phyloP scores from a whole-genome alignment of 2,113 vertebrate genomes.

The Lophius piscatorius region DNA sequence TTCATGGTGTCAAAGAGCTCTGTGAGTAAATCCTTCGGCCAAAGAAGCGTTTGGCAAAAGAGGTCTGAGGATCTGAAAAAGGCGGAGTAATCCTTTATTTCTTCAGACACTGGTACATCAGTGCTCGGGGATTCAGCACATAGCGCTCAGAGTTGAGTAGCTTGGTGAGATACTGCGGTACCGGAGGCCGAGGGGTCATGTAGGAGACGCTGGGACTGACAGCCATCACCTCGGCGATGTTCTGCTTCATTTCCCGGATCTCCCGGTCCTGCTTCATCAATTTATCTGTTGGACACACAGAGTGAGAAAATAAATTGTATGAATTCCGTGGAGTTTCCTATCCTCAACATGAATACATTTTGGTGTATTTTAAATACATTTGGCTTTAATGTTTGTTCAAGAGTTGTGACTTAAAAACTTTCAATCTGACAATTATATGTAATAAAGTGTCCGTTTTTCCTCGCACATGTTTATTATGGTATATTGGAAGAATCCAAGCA shows the following conservation, averaged over 20 bases:
- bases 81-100: conserved; percentile 59
- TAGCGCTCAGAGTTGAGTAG: conserved; percentile 82
- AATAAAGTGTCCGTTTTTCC: too few relatives aligned
- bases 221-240: conserved; percentile 85
- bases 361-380: too few relatives aligned
- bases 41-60: conserved; percentile 4
- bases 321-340: too few relatives aligned
- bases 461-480: too few relatives aligned
- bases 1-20: conserved; percentile 37
- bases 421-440: too few relatives aligned
- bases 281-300: conserved; percentile 70
- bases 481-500: too few relatives aligned
- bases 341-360: too few relatives aligned
- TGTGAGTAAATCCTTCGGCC: conserved; percentile 10
- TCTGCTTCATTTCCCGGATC: conserved; percentile 83
- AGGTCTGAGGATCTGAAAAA: conserved; percentile 17
- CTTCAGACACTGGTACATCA: conserved; percentile 87
- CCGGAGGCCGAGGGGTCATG: conserved; percentile 70
- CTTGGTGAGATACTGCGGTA: conserved; percentile 84
- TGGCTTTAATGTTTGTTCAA: too few relatives aligned
- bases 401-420: too few relatives aligned
- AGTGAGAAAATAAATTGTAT: not conserved
- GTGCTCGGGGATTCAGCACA: conserved; percentile 79
- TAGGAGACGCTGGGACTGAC: conserved; percentile 82
- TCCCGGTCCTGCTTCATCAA: conserved; percentile 82